These are phyloP conservation scores for Aphelinus certus DNA, from an alignment of 1,140 invertebrate genomes.

Conservation along the genomic window DNA sequence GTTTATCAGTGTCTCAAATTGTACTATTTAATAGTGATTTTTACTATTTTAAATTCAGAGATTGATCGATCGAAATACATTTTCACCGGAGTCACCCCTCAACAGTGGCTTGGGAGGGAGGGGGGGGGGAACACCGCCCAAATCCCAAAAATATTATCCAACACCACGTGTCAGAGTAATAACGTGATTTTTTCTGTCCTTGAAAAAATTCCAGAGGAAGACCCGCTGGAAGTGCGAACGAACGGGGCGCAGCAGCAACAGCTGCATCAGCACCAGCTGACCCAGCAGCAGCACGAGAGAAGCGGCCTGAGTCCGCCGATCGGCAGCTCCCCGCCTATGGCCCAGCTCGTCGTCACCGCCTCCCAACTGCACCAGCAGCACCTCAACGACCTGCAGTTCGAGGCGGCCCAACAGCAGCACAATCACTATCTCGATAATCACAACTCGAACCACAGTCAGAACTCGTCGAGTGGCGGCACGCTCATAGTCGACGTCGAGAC, in stretches of 20 bases:
- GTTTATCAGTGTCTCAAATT: too few species aligned
- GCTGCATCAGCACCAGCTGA: constrained; percentile 21
- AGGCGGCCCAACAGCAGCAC: constrained; percentile 45
- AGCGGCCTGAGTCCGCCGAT: constrained; percentile 52
- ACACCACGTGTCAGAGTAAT: too few species aligned
- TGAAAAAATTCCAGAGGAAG: constrained; percentile 57
- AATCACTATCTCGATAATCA: constrained; percentile 62
- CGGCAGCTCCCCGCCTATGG: constrained; percentile 44
- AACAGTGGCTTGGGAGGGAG: background rate
- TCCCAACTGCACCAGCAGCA: constrained; percentile 14
- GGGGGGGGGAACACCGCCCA: background rate
- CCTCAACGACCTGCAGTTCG: constrained; percentile 21
- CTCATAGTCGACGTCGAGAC: constrained; percentile 57
- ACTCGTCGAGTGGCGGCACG: constrained; percentile 34
- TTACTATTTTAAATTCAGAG: too few species aligned
- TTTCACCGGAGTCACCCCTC: too few species aligned
- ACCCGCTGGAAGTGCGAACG: constrained; percentile 54
- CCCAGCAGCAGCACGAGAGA: constrained; percentile 26
- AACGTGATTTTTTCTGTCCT: constrained; percentile 14
- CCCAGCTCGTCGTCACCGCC: background rate
- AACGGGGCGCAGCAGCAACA: constrained; percentile 46
- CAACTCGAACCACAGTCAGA: constrained; percentile 58
- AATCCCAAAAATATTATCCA: too few species aligned
- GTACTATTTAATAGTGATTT: too few species aligned
- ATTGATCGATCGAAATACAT: too few species aligned